phyloP scores from a whole-genome alignment of 1,140 invertebrate species.

The Apocrypta bakeri region DNA sequence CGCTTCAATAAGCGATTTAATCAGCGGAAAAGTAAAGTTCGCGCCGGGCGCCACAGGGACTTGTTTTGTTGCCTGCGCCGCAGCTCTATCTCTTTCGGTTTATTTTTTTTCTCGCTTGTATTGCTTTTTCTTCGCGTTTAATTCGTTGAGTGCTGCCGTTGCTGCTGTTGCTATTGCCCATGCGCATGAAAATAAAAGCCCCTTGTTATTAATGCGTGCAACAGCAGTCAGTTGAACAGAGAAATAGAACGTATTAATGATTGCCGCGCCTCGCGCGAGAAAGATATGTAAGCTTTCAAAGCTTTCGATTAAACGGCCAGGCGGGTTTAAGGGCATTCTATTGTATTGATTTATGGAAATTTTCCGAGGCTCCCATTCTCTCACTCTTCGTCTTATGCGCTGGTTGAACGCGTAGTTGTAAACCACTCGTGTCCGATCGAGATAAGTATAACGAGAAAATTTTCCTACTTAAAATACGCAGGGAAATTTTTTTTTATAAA shows the following conservation, averaged over 20 bases:
- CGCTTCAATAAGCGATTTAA: constrained; percentile 50
- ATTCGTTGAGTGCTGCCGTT: constrained; percentile 28
- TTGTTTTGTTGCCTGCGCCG: constrained; percentile 9
- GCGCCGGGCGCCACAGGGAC: constrained; percentile 33
- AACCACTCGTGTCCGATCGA: no score
- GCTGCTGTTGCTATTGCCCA: not conserved
- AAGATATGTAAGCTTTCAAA: not conserved
- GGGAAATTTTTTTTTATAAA: no score
- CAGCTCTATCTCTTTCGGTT: not conserved
- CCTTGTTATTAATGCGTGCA: constrained; percentile 16
- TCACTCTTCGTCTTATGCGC: no score
- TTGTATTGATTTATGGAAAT: constrained; percentile 23
- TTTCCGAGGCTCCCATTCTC: not conserved
- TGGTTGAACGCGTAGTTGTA: no score
- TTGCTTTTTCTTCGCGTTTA: constrained; percentile 14
- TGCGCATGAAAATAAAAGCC: constrained; percentile 13
- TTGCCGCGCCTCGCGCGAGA: no score
- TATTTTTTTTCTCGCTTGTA: not conserved
- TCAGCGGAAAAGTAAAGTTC: constrained; percentile 50
- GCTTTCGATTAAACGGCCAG: constrained; percentile 1
- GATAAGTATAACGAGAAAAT: no score
- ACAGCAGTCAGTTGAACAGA: not conserved
- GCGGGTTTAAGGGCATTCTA: not conserved
- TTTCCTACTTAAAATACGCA: no score
- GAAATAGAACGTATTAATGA: constrained; percentile 10